These are phyloP conservation scores for Pediacus dermestoides DNA, from an alignment of 2,888 invertebrate genomes.

Conservation along the genomic window DNA sequence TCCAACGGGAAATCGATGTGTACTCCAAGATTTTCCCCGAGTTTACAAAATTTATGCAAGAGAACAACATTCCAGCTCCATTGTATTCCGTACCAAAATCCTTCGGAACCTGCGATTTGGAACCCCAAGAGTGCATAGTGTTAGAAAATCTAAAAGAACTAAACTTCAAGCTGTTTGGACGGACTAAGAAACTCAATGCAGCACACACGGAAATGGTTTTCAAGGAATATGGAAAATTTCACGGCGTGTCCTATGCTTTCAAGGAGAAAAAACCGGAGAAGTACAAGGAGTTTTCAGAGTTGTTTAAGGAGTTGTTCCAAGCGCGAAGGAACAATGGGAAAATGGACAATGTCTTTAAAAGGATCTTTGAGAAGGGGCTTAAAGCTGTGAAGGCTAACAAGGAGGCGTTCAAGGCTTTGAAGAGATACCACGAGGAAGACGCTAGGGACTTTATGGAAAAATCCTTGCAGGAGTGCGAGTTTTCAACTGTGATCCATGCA, in stretches of 20 bases:
- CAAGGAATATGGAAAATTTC: slow-evolving; percentile 28
- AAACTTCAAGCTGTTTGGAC: slow-evolving; percentile 16
- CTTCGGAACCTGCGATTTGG: too few species aligned
- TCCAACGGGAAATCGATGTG: slow-evolving; percentile 1
- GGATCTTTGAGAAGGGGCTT: too few species aligned
- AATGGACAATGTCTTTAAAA: too few species aligned
- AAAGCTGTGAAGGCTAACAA: too few species aligned
- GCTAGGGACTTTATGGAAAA: too few species aligned
- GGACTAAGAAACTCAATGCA: slow-evolving; percentile 19
- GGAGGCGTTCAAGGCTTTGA: background rate
- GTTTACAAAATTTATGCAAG: slow-evolving; percentile 2
- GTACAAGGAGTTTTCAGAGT: slow-evolving; percentile 18
- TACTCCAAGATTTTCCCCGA: slow-evolving; percentile 3
- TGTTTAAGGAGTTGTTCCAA: too few species aligned
- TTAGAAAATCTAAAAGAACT: slow-evolving; percentile 23
- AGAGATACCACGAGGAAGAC: too few species aligned
- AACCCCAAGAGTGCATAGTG: slow-evolving; percentile 18
- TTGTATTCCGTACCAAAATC: too few species aligned
- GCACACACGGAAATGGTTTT: slow-evolving; percentile 26
- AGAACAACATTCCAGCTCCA: too few species aligned
- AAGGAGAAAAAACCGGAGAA: slow-evolving; percentile 18
- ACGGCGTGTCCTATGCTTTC: slow-evolving; percentile 27
- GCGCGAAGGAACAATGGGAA: too few species aligned
- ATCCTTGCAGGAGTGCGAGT: too few species aligned
- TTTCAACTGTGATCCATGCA: too few species aligned